These are phyloP conservation scores for Atta cephalotes DNA, from an alignment of 1,140 invertebrate species.

Conservation along the genomic window DNA sequence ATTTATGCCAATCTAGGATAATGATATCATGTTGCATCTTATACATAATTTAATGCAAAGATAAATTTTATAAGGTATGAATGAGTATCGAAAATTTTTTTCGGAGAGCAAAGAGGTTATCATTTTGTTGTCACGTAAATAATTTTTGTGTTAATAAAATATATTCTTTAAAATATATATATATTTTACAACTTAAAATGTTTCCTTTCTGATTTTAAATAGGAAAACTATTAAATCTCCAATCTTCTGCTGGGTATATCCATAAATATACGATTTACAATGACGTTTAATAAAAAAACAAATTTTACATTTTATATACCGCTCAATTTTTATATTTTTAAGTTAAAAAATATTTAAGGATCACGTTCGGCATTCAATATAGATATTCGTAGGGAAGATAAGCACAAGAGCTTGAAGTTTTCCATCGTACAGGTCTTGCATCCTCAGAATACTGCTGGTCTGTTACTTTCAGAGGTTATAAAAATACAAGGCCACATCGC, in stretches of 20 bases:
- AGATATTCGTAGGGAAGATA: background rate
- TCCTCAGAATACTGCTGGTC: slow-evolving; percentile 1
- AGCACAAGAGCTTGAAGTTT: slow-evolving; percentile 11
- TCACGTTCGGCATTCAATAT: background rate
- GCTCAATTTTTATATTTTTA: background rate
- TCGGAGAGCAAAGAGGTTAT: too few species aligned
- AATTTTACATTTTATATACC: background rate
- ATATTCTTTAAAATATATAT: too few species aligned
- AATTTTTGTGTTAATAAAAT: too few species aligned
- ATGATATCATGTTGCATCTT: background rate
- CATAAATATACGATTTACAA: background rate
- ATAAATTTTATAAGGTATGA: background rate
- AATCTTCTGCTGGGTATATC: too few species aligned
- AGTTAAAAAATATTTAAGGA: background rate
- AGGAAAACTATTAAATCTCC: too few species aligned
- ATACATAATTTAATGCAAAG: background rate
- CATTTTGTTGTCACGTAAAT: too few species aligned
- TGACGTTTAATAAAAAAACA: background rate
- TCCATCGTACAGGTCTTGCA: background rate
- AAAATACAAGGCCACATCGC: slow-evolving; percentile 46
- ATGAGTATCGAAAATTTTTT: too few species aligned
- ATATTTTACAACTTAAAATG: too few species aligned
- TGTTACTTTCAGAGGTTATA: slow-evolving; percentile 58
- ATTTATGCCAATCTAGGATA: background rate
- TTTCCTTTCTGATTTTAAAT: too few species aligned